phyloP scores from a whole-genome alignment of 2,113 vertebrate species.

The Notothenia coriiceps region DNA sequence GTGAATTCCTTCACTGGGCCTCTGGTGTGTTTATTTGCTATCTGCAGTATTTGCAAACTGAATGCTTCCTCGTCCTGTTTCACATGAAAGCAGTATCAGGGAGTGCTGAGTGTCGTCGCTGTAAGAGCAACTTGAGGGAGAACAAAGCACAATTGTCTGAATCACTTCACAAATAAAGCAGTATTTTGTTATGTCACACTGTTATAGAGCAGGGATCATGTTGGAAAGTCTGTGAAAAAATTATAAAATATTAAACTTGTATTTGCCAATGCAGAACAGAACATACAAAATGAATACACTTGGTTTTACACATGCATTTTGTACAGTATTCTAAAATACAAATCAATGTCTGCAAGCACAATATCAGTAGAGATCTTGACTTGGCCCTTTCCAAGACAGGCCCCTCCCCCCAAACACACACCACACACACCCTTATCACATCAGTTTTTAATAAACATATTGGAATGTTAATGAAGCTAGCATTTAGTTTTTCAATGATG shows the following conservation, averaged over 20 bases:
- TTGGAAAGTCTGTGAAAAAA: background rate
- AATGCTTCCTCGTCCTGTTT: background rate
- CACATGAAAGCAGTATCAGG: background rate
- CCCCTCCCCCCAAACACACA: background rate
- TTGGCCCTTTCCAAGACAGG: too few relatives aligned
- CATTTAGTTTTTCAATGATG: background rate
- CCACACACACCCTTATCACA: background rate
- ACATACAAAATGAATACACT: background rate
- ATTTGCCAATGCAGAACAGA: background rate
- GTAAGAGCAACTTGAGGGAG: too few relatives aligned
- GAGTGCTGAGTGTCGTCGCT: background rate
- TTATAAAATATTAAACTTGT: background rate
- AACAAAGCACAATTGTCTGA: too few relatives aligned
- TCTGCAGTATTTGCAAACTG: background rate
- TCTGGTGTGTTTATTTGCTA: background rate
- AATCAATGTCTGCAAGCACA: background rate
- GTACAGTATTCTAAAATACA: background rate
- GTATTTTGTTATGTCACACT: background rate
- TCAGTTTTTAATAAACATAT: background rate
- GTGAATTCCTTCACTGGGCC: too few relatives aligned
- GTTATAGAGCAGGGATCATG: background rate
- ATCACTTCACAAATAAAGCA: background rate
- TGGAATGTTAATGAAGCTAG: slow-evolving; percentile 21
- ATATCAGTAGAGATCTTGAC: background rate
- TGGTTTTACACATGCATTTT: background rate